Conservation (phyloP, 1,140 invertebrate species). For the Leptinotarsa undecemlineata region DNA sequence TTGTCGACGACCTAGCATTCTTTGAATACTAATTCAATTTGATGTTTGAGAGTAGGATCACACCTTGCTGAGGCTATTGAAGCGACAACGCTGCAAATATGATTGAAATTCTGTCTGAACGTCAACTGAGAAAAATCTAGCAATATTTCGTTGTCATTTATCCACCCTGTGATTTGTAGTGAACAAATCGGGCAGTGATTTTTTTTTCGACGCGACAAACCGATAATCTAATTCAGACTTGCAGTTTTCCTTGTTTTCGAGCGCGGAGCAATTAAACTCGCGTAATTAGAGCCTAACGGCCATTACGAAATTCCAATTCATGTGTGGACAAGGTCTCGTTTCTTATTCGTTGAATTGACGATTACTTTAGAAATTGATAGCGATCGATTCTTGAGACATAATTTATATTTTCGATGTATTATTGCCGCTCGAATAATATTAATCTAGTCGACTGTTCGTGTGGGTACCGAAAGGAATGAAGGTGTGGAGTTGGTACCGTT, state of each 20-base stretch:
- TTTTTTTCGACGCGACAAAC: no score
- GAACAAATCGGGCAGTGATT: no score
- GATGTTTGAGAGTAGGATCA: no score
- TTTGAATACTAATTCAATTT: no score
- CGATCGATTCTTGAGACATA: slow-evolving; percentile 3
- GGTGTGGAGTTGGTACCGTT: not conserved
- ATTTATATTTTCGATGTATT: not conserved
- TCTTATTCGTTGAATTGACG: slow-evolving; percentile 27
- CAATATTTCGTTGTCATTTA: no score
- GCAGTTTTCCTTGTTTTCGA: slow-evolving; percentile 19
- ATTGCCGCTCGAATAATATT: not conserved
- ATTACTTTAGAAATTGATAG: slow-evolving; percentile 10
- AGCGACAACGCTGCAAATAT: no score
- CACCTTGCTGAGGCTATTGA: no score
- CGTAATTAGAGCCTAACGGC: slow-evolving; percentile 34
- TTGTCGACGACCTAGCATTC: no score
- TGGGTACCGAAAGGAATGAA: not conserved
- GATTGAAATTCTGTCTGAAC: no score
- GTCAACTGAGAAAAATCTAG: no score
- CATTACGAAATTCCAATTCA: slow-evolving; percentile 32
- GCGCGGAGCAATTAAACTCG: slow-evolving; percentile 24
- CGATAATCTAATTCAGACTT: no score
- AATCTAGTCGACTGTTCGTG: not conserved
- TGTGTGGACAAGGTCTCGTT: slow-evolving; percentile 33
- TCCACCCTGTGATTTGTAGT: no score